Evolutionary conservation across 2,888 invertebrate genomes (phyloP), one percentile per base, ranked within the genome.

Genomic region (Caenorhabditis sp.): DNA sequence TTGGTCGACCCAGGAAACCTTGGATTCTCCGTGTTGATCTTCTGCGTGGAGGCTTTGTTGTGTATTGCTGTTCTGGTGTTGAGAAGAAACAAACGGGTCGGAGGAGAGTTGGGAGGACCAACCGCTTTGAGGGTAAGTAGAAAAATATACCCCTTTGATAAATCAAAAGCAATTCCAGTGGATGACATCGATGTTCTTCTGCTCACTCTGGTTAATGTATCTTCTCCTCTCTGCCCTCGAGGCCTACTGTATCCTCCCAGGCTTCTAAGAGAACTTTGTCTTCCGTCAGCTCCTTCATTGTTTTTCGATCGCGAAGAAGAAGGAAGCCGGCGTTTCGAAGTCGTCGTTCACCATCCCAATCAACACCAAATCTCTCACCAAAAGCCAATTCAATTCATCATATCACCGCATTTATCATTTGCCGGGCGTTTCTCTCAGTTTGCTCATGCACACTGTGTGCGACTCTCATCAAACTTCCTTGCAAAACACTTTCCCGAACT

Each of bases 1-100:
- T 66, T 85, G 26, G 92, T 96, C 63, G 93, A 95, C 85, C 95
- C 96, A 91, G 94, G 93, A 94, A 97, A 97, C 92, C 94, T 99
- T 92, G 98, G 97, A 86, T 98, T 98, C 94, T 98, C 97, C 87
- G 98, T 99, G 91, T 97, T 97, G 77, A 94, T 98, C 91, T 98
- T 96, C 95, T 97, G 97, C 94, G 73, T 84, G 41, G 92, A 92
- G 82, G 92, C 92, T 16, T 28, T 88, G 38, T 61, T 89, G 49
- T 92, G 91, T 85, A 92, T 92, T 77, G 54, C 83, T 12, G 86
- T 92, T 54, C 87, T 92, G 74, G 88, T 92, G 24, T 59, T 89
- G 49, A 83, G 92, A 80, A 86, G 92, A 82, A 85, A 82, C 31
- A 84, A 86, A 66, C 61, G 28, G 26, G 70, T 90, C 61, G 92